phyloP scores from a whole-genome alignment of 2,797 vertebrate species.

The Bradypodion pumilum region DNA sequence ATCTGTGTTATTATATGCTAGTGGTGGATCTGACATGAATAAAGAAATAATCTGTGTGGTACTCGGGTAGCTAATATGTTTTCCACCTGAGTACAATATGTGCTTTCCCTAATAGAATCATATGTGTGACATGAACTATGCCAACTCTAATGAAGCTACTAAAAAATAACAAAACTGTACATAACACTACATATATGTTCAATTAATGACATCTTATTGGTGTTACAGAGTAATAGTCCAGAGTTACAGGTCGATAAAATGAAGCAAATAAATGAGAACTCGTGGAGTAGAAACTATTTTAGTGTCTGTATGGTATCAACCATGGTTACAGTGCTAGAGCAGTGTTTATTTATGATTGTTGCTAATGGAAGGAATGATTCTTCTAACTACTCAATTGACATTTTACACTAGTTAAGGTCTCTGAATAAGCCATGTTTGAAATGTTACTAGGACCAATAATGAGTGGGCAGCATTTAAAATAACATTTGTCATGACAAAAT shows the following conservation, averaged over 20 bases:
- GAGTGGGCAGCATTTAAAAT: neutral
- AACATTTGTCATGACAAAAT: neutral
- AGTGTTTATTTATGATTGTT: constrained; percentile 9
- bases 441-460: neutral
- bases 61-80: constrained; percentile 50
- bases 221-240: neutral
- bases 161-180: neutral
- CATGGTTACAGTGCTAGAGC: neutral
- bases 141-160: neutral
- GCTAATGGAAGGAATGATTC: neutral
- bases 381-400: neutral
- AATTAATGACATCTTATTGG: constrained; percentile 2
- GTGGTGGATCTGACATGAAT: no score
- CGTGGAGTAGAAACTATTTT: neutral
- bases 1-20: no score
- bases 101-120: constrained; percentile 25
- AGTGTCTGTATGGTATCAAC: neutral
- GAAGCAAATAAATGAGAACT: neutral
- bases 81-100: constrained; percentile 63
- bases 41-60: constrained; percentile 23
- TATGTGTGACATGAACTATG: neutral
- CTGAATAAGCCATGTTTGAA: neutral
- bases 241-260: constrained; percentile 13
- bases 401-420: neutral
- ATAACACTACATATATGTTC: neutral